Conservation (phyloP, 1,140 invertebrate species). For the Elymnias hypermnestra region DNA sequence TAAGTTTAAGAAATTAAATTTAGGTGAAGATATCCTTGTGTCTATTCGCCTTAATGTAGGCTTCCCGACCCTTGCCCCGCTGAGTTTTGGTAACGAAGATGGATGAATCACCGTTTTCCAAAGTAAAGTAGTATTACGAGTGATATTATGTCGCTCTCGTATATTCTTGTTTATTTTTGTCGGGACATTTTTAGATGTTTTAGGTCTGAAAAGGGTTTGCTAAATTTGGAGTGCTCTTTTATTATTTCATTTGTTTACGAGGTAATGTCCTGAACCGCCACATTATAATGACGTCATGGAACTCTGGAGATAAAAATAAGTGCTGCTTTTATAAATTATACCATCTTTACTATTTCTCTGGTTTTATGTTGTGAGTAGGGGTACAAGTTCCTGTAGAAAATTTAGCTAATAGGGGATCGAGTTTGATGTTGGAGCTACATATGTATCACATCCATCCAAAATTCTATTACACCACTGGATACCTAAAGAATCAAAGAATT, state of each 20-base stretch:
- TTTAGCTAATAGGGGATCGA: too few relatives aligned
- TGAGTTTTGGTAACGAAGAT: slow-evolving; percentile 38
- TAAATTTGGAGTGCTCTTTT: slow-evolving; percentile 21
- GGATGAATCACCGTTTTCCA: slow-evolving; percentile 33
- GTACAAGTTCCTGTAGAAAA: too few relatives aligned
- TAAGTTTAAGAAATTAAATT: not conserved
- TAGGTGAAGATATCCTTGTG: not conserved
- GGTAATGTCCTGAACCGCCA: not conserved
- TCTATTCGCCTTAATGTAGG: slow-evolving; percentile 17
- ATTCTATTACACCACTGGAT: too few relatives aligned
- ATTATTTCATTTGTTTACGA: slow-evolving; percentile 15
- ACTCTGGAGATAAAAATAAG: too few relatives aligned
- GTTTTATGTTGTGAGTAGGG: too few relatives aligned
- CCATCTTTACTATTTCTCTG: too few relatives aligned
- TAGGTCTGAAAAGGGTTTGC: slow-evolving; percentile 17
- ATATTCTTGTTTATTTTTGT: slow-evolving; percentile 27
- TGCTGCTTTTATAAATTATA: too few relatives aligned
- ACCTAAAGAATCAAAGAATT: too few relatives aligned
- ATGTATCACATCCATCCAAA: too few relatives aligned
- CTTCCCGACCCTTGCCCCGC: slow-evolving; percentile 34
- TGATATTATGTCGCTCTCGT: slow-evolving; percentile 25
- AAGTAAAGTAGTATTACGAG: slow-evolving; percentile 22
- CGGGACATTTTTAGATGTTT: slow-evolving; percentile 18
- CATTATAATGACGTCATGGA: slow-evolving; percentile 3
- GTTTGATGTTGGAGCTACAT: too few relatives aligned